Percentiles rank a stretch among this genome's conserved stretches.
These are phyloP conservation scores for Rapana venosa DNA, from an alignment of 2,888 invertebrate genomes.

Conservation along the genomic window DNA sequence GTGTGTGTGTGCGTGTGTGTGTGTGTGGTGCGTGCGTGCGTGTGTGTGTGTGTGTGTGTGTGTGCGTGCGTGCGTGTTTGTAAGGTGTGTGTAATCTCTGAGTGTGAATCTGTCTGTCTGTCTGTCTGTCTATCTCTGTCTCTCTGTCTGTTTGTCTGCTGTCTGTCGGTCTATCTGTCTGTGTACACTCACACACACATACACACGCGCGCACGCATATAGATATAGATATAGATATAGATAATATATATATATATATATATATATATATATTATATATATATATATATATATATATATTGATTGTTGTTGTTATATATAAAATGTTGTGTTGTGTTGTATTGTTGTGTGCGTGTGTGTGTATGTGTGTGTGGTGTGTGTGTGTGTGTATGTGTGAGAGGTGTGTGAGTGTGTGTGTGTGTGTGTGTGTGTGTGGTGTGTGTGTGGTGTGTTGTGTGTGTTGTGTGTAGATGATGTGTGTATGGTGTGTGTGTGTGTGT, in stretches of 20 bases:
- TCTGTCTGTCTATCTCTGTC: background rate
- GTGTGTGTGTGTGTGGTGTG: constrained; percentile 27
- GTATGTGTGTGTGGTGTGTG: constrained; percentile 23
- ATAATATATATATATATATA: no score
- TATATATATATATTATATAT: no score
- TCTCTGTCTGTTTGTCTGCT: background rate
- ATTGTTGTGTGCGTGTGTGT: constrained; percentile 12
- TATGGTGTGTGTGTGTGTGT: background rate
- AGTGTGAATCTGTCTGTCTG: background rate
- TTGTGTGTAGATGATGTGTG: background rate
- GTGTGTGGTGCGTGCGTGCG: background rate
- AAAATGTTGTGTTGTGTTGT: no score
- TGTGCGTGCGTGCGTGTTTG: background rate
- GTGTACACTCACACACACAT: no score
- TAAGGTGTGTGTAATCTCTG: no score
- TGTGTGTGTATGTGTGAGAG: constrained; percentile 32
- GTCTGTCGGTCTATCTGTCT: background rate
- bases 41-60: background rate
- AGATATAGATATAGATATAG: no score
- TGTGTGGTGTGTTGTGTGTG: constrained; percentile 23
- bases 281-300: no score
- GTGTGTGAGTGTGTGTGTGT: constrained; percentile 20
- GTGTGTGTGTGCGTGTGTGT: background rate
- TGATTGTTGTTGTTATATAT: no score
- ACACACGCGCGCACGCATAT: no score